Base-by-base conservation (phyloP, 2,797 vertebrate genomes). In the Argentina silus region DNA sequence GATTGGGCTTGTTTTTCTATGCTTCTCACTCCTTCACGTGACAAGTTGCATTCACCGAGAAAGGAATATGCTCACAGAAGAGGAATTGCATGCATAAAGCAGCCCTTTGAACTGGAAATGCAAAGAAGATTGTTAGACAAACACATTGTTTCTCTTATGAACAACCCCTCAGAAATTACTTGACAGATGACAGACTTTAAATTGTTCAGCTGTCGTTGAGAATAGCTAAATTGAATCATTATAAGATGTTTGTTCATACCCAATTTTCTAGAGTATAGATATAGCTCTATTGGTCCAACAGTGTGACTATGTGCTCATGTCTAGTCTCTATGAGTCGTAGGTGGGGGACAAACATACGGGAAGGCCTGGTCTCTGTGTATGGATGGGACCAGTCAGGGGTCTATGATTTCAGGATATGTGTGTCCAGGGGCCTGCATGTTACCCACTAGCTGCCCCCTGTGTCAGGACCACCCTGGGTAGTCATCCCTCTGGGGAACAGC, bases 1-100 rank as follows among this genome's bases (percentile, higher is more conserved):
- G n/a, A 70, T 51, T 48, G 15, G 48, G 48, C 47, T 67, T 44
- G 44, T 11, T 36, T 68, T 50, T 55, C 50, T 68, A 9, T n/a
- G 23, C 59, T 42, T 57, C 44, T 69, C 53, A 7, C 51, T 57
- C 67, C 67, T 57, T 87, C 86, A 91, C 88, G 87, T 89, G 89
- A 91, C 89, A 92, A 90, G 90, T 87, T 88, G 86, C 80, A 81
- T 85, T 87, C 84, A 64, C 23, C 11, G 43, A 78, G 79, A 47
- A 59, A 36, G 53, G 8, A 23, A 27, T n/a, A 42, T 23, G 47
- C 76, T 84, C 79, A 80, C 75, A 75, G 81, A 88, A 67, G 81
- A 72, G 83, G 78, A 79, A 57, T 53, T 83, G 82, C 82, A 74
- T 85, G 86, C 88, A 86, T 88, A 82, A 88, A 88, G 70, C 75